Evolutionary conservation across 1,140 invertebrate genomes (phyloP), one percentile per base, ranked within the genome.

Genomic region (Drosophila ironensis): DNA sequence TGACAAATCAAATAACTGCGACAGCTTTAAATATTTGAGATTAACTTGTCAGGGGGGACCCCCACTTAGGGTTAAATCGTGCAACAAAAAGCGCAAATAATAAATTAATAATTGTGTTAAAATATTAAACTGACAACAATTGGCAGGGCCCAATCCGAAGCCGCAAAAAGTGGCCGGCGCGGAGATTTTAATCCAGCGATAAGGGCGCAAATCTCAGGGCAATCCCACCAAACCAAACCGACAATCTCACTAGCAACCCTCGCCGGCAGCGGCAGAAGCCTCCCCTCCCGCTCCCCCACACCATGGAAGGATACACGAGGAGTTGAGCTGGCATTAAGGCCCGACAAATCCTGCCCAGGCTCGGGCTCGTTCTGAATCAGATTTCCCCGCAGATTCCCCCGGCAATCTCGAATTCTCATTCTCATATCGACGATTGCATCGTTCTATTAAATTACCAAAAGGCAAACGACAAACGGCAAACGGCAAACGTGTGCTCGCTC

Each of bases 361-460:
- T 54, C 70, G 57, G 57, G 70, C 74, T 33, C 56, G 50, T 59
- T 20, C 50, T 60, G 56, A 56, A 60, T 57, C 56, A 54, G 35
- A 59, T 54, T 47, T 27, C 19, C 48, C 47, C 48, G 12, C 47
- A 52, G 30, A 53, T 59, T 59, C 35, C 51, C 35, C 64, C 25
- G 48, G 68, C 67, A 71, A 71, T 71, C 67, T 70, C 33, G 48
- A 42, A 72, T 61, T 68, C 73, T 71, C 73, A 59, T 73, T 74
- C 67, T 57, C 63, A 57, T 82, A 82, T 82, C 78, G 57, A 48
- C 70, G 77, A 82, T 82, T 76, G 77, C 78, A 82, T 78, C 77
- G 77, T 82, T 82, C 78, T 84, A 86, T 86, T 84, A 84, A 84
- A 84, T 84, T 84, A 84, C 78, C 73, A 86, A 84, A 84, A 84